Base-by-base conservation (phyloP, 2,797 vertebrate genomes). In the Zenarchopterus dispar region DNA sequence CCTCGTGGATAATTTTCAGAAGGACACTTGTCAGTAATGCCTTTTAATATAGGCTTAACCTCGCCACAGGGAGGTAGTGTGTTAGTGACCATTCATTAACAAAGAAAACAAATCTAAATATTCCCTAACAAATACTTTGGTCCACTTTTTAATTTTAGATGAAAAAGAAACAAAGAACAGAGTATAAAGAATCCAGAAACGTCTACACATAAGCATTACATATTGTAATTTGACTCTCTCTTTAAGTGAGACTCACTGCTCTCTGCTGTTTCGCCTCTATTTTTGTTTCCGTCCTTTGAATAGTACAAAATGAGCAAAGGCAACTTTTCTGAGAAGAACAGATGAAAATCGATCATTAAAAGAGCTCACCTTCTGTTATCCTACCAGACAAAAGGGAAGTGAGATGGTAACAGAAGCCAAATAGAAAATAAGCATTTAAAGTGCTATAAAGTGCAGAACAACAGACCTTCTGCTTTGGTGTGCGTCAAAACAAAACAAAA, bases 341-440 rank as follows among this genome's bases (percentile, higher is more conserved):
- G 62, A 75, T 56, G 56, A 62, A 64, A 67, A 87, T 85, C 65
- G 19, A 73, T 85, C 84, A 79, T 77, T 85, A 78, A 79, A 80
- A 77, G 33, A 67, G 62, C 70, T 75, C 80, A 82, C 77, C 73
- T 80, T 81, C 62, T 79, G 69, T 84, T 79, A 82, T 81, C 62
- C 78, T 60, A 41, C 64, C 50, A 51, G 36, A 56, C 60, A 66
- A 36, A 69, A 28, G 55, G 21, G 9, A 23, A 42, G 9, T 26
- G 50, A 33, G 5, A 33, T 16, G 33, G 26, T 28, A 33, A 44
- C 47, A 56, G 7, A 0, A 2, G 26, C 43, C 19, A 24, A 41
- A 44, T n/a, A 45, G 19, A 67, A 45, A 53, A 42, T 33, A 42
- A 45, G 49, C n/a, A 22, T 51, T 19, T 51, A 39, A 39, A 28